phyloP scores from a whole-genome alignment of 2,888 invertebrate genomes.

The Anodontia alba region DNA sequence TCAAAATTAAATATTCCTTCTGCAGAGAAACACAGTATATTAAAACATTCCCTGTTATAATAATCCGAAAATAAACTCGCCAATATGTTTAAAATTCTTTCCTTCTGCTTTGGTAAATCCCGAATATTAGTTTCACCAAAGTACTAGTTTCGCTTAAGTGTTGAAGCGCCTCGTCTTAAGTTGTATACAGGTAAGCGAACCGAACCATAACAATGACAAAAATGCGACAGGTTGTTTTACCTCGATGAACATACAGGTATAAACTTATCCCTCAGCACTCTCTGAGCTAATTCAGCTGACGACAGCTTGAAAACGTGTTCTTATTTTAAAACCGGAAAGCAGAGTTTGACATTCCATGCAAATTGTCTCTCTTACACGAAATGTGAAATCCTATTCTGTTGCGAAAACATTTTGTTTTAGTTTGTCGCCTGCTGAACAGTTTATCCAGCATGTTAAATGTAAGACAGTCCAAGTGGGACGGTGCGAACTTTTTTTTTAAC shows the following conservation, averaged over 20 bases:
- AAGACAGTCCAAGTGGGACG: slow-evolving; percentile 1
- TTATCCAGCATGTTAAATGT: too few species aligned
- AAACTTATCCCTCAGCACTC: too few species aligned
- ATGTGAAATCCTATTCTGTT: too few species aligned
- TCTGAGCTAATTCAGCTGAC: too few species aligned
- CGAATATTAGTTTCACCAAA: not conserved
- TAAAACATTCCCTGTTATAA: not conserved
- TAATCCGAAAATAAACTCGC: too few species aligned
- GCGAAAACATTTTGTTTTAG: too few species aligned
- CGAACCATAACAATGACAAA: slow-evolving; percentile 12
- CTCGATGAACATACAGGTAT: slow-evolving; percentile 3
- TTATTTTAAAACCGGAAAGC: too few species aligned
- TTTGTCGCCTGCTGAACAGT: too few species aligned
- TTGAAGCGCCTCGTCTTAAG: slow-evolving; percentile 4
- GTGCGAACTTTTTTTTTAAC: not conserved
- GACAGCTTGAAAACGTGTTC: too few species aligned
- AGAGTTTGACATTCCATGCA: too few species aligned
- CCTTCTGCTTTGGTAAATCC: not conserved
- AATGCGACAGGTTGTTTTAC: slow-evolving; percentile 8
- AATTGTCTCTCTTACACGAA: too few species aligned
- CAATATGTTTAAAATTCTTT: not conserved
- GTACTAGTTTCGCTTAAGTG: slow-evolving; percentile 2
- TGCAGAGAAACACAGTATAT: not conserved
- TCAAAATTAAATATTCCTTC: not conserved
- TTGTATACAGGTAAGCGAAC: slow-evolving; percentile 1